Base-by-base conservation (phyloP, 2,797 vertebrate species). In the Sylvilagus floridanus region DNA sequence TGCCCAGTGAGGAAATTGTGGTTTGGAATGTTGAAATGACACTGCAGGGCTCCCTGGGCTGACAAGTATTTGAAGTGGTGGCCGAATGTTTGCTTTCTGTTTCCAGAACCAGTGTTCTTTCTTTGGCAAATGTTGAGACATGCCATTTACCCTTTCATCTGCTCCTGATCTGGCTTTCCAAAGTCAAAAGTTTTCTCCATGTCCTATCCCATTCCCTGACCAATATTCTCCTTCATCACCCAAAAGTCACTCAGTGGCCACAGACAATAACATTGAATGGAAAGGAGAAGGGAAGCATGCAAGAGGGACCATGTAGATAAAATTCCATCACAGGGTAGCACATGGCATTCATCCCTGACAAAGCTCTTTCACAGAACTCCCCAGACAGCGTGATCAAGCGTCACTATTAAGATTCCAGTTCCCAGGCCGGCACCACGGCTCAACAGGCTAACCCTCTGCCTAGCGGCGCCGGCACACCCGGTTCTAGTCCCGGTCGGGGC, bases 371-470 rank as follows among this genome's bases (percentile, higher is more conserved):
- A 28, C 3, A 54, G 17, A 0, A 2, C 26, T 65, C 66, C 68
- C 2, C 5, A 4, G 0, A 17, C 4, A 52, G 1, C 1, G 2
- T 16, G 26, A 21, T 21, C 60, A 60, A 60, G 30, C 37, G 14
- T 5, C 9, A 0, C 4, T n/a, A 7, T 17, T 8, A 24, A 1
- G 24, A 92, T 32, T 72, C 28, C n/a, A 30, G 35, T 42, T 82
- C 35, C 63, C 60, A 35, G 35, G 35, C 35, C 35, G 35, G 35
- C 35, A 35, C 35, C 35, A 35, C 35, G 4, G 35, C 35, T 35
- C 35, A 35, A 35, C 35, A 35, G 35, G 35, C 35, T 35, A 35
- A 35, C 35, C 35, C 35, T 35, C 35, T 4, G 35, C 35, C 35
- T 35, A 35, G 35, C 4, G 35, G 35, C 35, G 35, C 35, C 35